Evolutionary conservation across 37 sponge, comb jelly and placozoan genomes (phyloP).

Genomic region (Bolinopsis microptera): DNA sequence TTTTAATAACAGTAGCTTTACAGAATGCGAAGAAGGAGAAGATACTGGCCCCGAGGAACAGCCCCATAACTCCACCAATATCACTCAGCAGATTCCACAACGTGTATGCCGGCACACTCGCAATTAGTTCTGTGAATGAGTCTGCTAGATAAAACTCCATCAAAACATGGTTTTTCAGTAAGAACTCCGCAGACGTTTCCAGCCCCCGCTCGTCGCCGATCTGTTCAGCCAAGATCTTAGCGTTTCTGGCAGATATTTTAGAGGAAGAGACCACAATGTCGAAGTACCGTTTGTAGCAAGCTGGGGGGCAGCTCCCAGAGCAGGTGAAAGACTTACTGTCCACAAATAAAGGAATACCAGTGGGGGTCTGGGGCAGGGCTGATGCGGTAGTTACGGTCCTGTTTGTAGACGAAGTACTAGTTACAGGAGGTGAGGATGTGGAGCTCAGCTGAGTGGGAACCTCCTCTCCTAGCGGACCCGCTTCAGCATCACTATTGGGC

Average conservation of each 20-base stretch:
- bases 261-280: slow-evolving; percentile 3
- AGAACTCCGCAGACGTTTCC: neutral
- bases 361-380: neutral
- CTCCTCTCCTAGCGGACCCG: neutral
- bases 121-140: neutral
- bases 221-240: neutral
- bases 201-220: neutral
- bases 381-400: neutral
- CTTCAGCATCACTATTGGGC: neutral
- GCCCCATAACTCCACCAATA: neutral
- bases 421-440: neutral
- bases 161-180: slow-evolving; percentile 7
- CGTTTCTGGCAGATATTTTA: neutral
- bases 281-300: neutral
- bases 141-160: neutral
- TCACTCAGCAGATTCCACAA: neutral
- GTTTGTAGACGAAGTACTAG: neutral
- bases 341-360: neutral
- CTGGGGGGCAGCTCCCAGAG: neutral
- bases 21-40: neutral
- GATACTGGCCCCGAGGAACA: neutral
- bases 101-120: neutral
- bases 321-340: neutral
- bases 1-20: neutral
- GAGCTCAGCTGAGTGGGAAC: neutral